Base-by-base conservation (phyloP, 1,140 invertebrate species). In the Lethrus apterus region DNA sequence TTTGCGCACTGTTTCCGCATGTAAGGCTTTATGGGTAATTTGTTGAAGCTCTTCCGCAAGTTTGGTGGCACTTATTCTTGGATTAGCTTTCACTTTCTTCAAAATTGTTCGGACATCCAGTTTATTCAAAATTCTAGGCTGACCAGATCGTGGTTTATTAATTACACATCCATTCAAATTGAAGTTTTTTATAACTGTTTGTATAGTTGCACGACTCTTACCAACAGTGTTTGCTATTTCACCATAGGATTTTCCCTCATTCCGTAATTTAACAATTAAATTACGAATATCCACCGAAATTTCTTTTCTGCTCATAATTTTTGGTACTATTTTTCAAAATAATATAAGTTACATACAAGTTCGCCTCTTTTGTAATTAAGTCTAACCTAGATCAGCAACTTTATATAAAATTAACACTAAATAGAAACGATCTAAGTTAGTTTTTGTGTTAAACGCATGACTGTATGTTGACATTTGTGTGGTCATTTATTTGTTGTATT, bases 1-100 rank as follows among this genome's bases (percentile, higher is more conserved):
- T 44, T 44, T 57, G 35, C 47, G 20, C 4, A 55, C 29, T 11
- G 38, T 49, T 49, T 48, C 30, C 4, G 50, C 0, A 24, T 38
- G 21, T n/a, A 49, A 23, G 2, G 14, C n/a, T 32, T 19, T 48
- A 13, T 34, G 1, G 4, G 17, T 31, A 10, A 18, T 21, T 18
- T 9, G 5, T n/a, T 42, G 2, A 33, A 44, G 8, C 2, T 19
- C 42, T 44, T 15, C 20, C 11, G 36, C 44, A 20, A 51, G 24
- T 29, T 42, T 41, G 15, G 34, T 8, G 2, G 42, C 41, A 45
- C 33, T 42, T 2, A 36, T 18, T 46, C 14, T 46, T 46, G 3
- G 49, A 11, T 46, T 34, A 30, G 19, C 21, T 26, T 35, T 50
- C 4, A 23, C 33, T 35, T 29, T 26, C 18, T 24, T 21, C n/a